phyloP scores from a whole-genome alignment of 2,797 vertebrate genomes.

The Alexandromys oeconomus region DNA sequence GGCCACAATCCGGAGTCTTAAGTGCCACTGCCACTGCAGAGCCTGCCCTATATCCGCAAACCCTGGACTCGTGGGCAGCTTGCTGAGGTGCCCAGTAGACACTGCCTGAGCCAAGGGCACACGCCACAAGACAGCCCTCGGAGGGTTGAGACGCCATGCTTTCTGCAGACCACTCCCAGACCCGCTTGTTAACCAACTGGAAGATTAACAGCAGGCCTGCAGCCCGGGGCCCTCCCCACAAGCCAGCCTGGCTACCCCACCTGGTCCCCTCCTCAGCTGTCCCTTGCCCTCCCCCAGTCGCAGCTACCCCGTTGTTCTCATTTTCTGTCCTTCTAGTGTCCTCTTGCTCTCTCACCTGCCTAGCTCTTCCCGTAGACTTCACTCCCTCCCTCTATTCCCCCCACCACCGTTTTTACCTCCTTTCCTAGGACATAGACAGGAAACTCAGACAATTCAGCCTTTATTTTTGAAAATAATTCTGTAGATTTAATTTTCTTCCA shows the following conservation, averaged over 20 bases:
- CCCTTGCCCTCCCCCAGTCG: neutral
- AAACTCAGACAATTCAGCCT: constrained; percentile 78
- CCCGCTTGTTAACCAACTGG: neutral
- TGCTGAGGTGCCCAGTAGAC: neutral
- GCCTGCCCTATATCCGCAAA: neutral
- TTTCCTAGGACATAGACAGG: constrained; percentile 36
- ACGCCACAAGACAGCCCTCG: neutral
- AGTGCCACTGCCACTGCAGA: neutral
- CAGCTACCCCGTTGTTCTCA: neutral
- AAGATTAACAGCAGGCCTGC: neutral
- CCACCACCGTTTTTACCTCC: neutral
- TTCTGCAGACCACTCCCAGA: neutral
- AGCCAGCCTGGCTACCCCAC: neutral
- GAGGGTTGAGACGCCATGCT: neutral
- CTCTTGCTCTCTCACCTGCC: neutral
- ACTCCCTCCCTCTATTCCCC: neutral
- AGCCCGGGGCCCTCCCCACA: neutral
- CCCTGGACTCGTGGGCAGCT: neutral
- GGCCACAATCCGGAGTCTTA: neutral
- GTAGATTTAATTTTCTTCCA: constrained; percentile 78
- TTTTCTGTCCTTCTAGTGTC: neutral
- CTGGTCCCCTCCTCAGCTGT: neutral
- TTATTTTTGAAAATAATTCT: constrained; percentile 87
- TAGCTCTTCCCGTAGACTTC: neutral
- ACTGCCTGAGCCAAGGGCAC: neutral